These are phyloP conservation scores for Leptopilina myrica DNA, from an alignment of 2,888 invertebrate species.

Conservation along the genomic window DNA sequence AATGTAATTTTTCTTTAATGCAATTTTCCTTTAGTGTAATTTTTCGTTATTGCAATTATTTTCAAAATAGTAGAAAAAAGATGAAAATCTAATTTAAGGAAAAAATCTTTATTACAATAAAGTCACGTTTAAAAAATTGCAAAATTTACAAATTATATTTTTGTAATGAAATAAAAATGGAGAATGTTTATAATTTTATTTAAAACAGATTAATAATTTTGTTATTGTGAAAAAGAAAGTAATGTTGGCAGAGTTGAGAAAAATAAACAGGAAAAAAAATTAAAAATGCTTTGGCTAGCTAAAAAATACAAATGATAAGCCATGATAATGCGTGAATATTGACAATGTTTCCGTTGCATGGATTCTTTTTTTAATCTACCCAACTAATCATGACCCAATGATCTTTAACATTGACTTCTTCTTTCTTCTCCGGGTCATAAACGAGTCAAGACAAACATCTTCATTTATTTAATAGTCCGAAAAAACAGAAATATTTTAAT, in stretches of 20 bases:
- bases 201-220: background rate
- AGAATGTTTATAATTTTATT: no score
- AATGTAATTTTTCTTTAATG: no score
- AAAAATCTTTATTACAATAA: no score
- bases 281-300: background rate
- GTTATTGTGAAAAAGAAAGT: background rate
- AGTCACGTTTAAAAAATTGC: no score
- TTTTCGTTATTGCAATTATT: no score
- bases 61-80: no score
- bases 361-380: background rate
- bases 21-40: no score
- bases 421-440: background rate
- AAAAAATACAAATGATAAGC: background rate
- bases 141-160: no score
- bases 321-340: conserved; percentile 1
- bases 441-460: conserved; percentile 14
- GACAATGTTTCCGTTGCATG: background rate
- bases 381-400: conserved; percentile 29
- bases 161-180: no score
- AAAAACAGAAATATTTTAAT: background rate
- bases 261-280: background rate
- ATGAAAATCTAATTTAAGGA: no score
- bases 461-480: background rate
- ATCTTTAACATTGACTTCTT: conserved; percentile 25
- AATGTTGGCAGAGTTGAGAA: background rate